These are phyloP conservation scores for Mylabris phalerata DNA, from an alignment of 1,140 invertebrate genomes.

Conservation along the genomic window DNA sequence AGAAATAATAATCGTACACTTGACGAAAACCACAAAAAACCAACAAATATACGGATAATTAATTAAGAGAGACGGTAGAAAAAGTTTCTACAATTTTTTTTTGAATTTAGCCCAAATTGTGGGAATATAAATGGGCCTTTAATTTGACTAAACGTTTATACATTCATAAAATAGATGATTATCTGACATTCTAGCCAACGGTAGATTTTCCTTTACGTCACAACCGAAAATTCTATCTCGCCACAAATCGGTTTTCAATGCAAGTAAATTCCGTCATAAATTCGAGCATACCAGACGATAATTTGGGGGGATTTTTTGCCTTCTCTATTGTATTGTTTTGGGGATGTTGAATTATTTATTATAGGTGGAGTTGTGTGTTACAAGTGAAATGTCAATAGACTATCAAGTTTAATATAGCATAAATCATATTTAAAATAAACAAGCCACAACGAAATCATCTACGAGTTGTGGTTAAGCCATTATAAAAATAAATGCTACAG, in stretches of 20 bases:
- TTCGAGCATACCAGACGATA: no score
- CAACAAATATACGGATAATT: no score
- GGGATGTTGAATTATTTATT: no score
- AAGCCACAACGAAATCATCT: constrained; percentile 11
- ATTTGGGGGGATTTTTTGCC: no score
- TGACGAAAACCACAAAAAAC: no score
- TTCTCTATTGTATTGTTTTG: no score
- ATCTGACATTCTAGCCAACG: constrained; percentile 26
- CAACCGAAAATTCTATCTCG: no score
- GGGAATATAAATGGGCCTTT: constrained; percentile 32
- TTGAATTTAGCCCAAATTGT: constrained; percentile 8
- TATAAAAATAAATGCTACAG: constrained; percentile 14
- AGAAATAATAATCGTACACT: no score
- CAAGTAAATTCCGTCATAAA: no score
- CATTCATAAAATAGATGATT: constrained; percentile 33
- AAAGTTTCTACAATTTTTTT: no score
- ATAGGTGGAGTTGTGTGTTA: not conserved
- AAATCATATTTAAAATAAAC: constrained; percentile 10
- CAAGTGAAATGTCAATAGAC: constrained; percentile 11
- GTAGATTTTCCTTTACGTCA: constrained; percentile 13
- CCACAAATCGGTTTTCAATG: no score
- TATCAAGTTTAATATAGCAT: constrained; percentile 10
- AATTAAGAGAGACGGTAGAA: no score
- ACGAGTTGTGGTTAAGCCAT: constrained; percentile 13
- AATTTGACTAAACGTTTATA: constrained; percentile 34